These are phyloP conservation scores for Catharus ustulatus DNA, from an alignment of 2,797 vertebrate species.

Conservation along the genomic window DNA sequence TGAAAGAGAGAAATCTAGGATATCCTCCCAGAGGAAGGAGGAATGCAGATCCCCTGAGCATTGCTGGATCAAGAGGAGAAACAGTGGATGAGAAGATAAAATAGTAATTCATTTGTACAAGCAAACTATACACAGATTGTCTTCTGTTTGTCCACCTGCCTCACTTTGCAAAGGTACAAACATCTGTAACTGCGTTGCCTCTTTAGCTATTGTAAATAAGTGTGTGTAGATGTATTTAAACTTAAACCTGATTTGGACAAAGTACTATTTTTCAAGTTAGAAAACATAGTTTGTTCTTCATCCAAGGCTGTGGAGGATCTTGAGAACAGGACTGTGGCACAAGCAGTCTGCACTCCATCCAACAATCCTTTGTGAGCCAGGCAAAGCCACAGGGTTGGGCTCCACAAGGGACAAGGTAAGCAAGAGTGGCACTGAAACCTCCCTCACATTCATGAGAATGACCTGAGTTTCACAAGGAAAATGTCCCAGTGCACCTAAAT, in stretches of 20 bases:
- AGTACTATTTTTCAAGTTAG: not conserved
- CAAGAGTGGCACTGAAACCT: not conserved
- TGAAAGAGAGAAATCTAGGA: not conserved
- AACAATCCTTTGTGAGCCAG: not conserved
- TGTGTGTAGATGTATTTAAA: not conserved
- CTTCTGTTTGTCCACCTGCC: not conserved
- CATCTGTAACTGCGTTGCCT: not conserved
- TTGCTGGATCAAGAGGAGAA: not conserved
- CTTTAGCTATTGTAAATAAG: not conserved
- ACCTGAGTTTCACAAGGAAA: not conserved
- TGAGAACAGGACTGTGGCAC: not conserved
- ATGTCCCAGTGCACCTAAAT: not conserved
- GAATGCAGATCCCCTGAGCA: not conserved
- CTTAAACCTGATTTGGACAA: not conserved
- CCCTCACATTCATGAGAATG: not conserved
- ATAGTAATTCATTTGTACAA: not conserved
- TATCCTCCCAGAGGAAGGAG: not conserved
- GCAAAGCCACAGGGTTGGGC: fast-evolving
- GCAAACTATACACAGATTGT: not conserved
- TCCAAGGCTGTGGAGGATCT: not conserved
- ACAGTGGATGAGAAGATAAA: fast-evolving
- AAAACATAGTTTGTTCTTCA: not conserved
- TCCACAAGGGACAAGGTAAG: not conserved
- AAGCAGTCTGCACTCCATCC: not conserved
- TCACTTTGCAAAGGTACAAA: not conserved